Evolutionary conservation across 2,888 invertebrate genomes (phyloP).

Genomic region (Trissonchulus latispiculum): DNA sequence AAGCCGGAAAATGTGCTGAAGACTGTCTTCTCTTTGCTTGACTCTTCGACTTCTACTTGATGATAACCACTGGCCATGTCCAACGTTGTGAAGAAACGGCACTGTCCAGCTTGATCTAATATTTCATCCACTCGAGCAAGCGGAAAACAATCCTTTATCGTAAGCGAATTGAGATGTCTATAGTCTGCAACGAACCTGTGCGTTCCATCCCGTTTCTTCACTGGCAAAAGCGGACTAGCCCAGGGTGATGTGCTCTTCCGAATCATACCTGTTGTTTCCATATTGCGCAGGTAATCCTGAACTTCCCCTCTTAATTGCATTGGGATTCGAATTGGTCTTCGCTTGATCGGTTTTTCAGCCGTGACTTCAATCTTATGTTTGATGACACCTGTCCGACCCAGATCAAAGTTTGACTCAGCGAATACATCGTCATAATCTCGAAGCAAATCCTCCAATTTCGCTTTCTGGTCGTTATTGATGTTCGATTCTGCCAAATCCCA

Average conservation of each 20-base stretch:
- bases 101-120: not conserved
- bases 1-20: conserved; percentile 25
- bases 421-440: not conserved
- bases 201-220: conserved; percentile 11
- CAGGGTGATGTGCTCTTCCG: not conserved
- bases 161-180: conserved; percentile 7
- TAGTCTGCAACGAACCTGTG: conserved; percentile 7
- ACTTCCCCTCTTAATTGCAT: not conserved
- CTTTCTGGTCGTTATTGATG: not conserved
- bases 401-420: not conserved
- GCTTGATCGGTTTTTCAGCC: conserved; percentile 16
- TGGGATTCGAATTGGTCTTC: not conserved
- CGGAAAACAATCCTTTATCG: conserved; percentile 13
- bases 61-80: conserved; percentile 20
- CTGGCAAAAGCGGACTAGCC: conserved; percentile 2
- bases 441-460: not conserved
- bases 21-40: conserved; percentile 25
- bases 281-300: not conserved
- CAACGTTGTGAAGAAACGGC: conserved; percentile 12
- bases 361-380: not conserved
- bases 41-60: conserved; percentile 20
- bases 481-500: not conserved
- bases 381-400: not conserved
- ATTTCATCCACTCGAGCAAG: conserved; percentile 17
- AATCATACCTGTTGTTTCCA: not conserved